Evolutionary conservation across 2,113 vertebrate genomes (phyloP), one percentile per base, ranked within the genome.

Genomic region (Vidua macroura): DNA sequence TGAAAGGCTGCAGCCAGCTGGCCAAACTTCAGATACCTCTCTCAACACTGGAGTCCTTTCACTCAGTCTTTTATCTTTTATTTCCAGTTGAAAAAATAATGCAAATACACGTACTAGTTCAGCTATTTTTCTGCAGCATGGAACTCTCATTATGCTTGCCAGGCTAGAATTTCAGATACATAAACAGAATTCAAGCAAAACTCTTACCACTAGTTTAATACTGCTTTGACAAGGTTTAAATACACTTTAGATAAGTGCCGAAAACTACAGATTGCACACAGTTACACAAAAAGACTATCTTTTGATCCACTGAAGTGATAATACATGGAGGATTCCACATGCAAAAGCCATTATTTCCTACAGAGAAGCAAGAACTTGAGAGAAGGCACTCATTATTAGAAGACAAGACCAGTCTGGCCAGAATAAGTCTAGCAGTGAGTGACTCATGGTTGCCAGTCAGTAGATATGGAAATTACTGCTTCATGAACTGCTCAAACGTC

Each of bases 181-280:
- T 46, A 88, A 88, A 83, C 72, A 92, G 80, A 92, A 79, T 95
- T 78, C 56, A 95, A 91, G 82, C 58, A 69, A 68, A 91, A 59
- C 75, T 83, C 72, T 89, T 86, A 86, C 52, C 60, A 62, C 82
- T 85, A 76, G 73, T 90, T 96, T 80, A 91, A 83, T 78, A 81
- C 28, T 77, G 68, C 77, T 95, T 76, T 92, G 93, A 89, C 70
- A 92, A 92, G 43, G 37, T 70, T 92, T 90, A 90, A 90, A 91
- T 88, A 91, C 86, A 91, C 72, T 77, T 88, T 33, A 81, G 56
- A 27, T 35, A 86, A 90, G 59, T 64, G 66, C 90, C 85, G 84
- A 95, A 85, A 92, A 49, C 43, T 75, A 91, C 39, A 73, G 69
- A 74, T 48, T 89, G 86, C 52, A 73, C 13, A 66, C 7, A 81